Conservation (phyloP, 2,797 vertebrate genomes). For the Anabacerthia variegaticeps region DNA sequence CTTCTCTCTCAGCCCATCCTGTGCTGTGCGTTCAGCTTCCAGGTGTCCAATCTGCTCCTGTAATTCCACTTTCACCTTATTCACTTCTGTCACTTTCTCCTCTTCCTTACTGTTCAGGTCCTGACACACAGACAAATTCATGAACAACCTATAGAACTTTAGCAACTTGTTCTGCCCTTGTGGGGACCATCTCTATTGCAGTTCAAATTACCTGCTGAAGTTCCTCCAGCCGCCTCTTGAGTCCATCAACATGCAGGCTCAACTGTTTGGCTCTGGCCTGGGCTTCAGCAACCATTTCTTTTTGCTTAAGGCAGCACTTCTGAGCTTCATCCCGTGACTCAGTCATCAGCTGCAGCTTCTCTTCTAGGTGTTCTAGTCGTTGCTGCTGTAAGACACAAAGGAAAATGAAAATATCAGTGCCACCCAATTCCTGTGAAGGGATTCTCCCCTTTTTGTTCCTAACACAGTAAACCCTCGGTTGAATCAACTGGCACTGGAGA, state of each 20-base stretch:
- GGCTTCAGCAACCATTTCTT: conserved; percentile 82
- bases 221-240: conserved; percentile 84
- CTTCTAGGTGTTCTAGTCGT: conserved; percentile 81
- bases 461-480: neutral
- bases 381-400: conserved; percentile 80
- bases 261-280: conserved; percentile 83
- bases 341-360: conserved; percentile 84
- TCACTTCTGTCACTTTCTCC: conserved; percentile 87
- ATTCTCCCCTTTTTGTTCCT: neutral
- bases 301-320: conserved; percentile 86
- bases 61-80: conserved; percentile 86
- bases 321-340: conserved; percentile 90
- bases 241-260: conserved; percentile 79
- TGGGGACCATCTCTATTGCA: neutral
- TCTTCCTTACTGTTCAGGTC: conserved; percentile 89
- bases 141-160: neutral
- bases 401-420: neutral
- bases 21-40: conserved; percentile 84
- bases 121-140: conserved; percentile 68
- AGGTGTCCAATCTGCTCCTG: conserved; percentile 90
- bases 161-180: neutral
- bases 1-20: conserved; percentile 87
- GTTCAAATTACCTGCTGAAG: conserved; percentile 85
- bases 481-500: neutral
- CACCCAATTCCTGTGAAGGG: neutral